phyloP scores from a whole-genome alignment of 2,797 vertebrate genomes.

The Xerus rutilus region DNA sequence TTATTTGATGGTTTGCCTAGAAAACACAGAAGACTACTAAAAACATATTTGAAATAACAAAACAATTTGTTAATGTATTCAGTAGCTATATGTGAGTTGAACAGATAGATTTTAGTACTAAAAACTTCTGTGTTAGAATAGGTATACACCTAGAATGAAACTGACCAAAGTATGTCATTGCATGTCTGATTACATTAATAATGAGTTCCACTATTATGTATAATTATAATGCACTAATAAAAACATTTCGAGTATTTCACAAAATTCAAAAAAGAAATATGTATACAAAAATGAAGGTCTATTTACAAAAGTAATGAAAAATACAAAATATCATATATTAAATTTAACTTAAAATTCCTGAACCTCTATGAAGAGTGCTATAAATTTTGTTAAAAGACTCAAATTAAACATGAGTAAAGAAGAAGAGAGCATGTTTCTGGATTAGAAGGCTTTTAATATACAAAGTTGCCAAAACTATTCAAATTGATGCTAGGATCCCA shows the following conservation, averaged over 20 bases:
- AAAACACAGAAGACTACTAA: not conserved
- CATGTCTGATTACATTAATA: no score
- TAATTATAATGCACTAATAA: no score
- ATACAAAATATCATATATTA: conserved; percentile 4
- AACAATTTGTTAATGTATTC: not conserved
- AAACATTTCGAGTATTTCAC: no score
- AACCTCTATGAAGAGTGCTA: not conserved
- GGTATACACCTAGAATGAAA: not conserved
- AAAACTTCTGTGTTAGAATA: not conserved
- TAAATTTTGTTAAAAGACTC: conserved; percentile 26
- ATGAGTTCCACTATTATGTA: no score
- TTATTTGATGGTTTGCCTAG: not conserved
- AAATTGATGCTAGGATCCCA: not conserved
- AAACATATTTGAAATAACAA: conserved; percentile 14
- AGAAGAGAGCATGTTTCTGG: not conserved
- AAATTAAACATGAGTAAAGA: not conserved
- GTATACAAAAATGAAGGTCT: not conserved
- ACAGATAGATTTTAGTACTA: not conserved
- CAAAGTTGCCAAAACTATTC: not conserved
- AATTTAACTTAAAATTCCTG: not conserved
- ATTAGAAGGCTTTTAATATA: not conserved
- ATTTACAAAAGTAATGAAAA: not conserved
- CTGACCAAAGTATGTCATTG: no score
- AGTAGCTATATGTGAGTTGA: not conserved
- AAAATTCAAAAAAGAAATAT: no score